Conservation (phyloP, 2,797 vertebrate species). For the Scomberomorus guttatus region DNA sequence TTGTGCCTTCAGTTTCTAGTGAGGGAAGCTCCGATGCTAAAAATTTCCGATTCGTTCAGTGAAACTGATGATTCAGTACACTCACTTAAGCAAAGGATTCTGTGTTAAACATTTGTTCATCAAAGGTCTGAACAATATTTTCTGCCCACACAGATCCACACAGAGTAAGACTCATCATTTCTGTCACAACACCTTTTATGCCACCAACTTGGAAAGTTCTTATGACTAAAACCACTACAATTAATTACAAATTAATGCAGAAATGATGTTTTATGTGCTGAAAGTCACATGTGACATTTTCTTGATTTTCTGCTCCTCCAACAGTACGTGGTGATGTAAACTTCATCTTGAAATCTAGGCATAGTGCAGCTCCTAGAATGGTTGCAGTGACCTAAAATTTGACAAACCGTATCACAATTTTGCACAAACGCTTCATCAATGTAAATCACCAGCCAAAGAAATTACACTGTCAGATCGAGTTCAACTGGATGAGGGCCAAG, state of each 20-base stretch:
- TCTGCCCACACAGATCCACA: background rate
- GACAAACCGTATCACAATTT: constrained; percentile 8
- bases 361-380: too few relatives aligned
- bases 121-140: too few relatives aligned
- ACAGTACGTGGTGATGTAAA: background rate
- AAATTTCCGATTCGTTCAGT: background rate
- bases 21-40: too few relatives aligned
- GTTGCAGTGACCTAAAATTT: background rate
- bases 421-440: too few relatives aligned
- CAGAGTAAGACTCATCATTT: background rate
- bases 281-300: background rate
- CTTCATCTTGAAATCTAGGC: background rate
- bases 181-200: background rate
- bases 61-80: background rate
- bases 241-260: background rate
- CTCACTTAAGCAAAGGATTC: too few relatives aligned
- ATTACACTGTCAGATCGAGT: constrained; percentile 21
- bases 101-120: too few relatives aligned
- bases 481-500: background rate
- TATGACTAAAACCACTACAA: too few relatives aligned
- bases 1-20: too few relatives aligned
- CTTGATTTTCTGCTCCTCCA: background rate
- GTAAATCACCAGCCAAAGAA: constrained; percentile 6
- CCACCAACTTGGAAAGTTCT: too few relatives aligned
- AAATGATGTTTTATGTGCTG: background rate